A percentile compares a stretch with the other conserved stretches of the same genome.
phyloP scores from a whole-genome alignment of 2,113 vertebrate species.

The Sinocyclocheilus maitianheensis region DNA sequence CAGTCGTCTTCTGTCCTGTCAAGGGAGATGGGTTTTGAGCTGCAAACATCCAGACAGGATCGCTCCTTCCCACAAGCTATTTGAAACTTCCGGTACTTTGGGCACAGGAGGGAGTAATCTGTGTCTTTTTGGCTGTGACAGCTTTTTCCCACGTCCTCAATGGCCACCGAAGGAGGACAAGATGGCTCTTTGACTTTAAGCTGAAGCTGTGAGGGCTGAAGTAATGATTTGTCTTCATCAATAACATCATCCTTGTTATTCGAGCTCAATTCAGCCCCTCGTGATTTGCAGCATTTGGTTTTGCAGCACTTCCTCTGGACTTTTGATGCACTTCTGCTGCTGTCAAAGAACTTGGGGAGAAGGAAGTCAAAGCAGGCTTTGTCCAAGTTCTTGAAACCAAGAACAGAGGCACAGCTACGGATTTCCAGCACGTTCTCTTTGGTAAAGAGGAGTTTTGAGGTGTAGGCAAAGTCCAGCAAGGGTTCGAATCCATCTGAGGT shows the following conservation, averaged over 20 bases:
- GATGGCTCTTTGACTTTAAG: constrained; percentile 25
- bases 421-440: constrained; percentile 90
- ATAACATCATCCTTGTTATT: constrained; percentile 54
- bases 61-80: constrained; percentile 82
- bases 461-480: constrained; percentile 93
- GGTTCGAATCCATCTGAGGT: constrained; percentile 89
- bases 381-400: constrained; percentile 89
- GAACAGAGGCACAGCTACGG: constrained; percentile 79
- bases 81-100: constrained; percentile 92
- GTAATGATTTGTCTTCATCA: background rate
- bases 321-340: constrained; percentile 64
- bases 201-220: background rate
- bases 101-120: constrained; percentile 77
- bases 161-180: background rate
- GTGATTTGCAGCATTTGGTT: constrained; percentile 70
- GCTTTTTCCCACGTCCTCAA: constrained; percentile 52
- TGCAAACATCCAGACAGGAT: constrained; percentile 66
- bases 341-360: constrained; percentile 84
- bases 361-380: constrained; percentile 94
- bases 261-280: constrained; percentile 57
- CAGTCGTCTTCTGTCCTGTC: constrained; percentile 48
- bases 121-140: constrained; percentile 56
- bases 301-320: constrained; percentile 78
- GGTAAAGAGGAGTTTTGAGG: constrained; percentile 86
- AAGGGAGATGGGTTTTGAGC: constrained; percentile 60